Conservation (phyloP, 2,888 invertebrate genomes). For the Arrhopalites spinosus region DNA sequence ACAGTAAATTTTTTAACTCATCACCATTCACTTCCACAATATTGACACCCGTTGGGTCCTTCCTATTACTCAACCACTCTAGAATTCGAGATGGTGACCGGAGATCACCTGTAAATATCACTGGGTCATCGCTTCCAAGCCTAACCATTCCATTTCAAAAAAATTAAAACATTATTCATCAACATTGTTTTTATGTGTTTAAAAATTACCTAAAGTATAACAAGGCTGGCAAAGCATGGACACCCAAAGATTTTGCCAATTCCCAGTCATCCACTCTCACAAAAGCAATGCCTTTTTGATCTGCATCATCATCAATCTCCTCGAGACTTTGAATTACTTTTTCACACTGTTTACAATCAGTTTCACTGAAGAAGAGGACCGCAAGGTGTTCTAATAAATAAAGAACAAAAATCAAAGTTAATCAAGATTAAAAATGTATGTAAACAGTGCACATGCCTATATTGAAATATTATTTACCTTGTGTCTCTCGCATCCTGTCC, state of each 20-base stretch:
- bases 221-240: slow-evolving; percentile 87
- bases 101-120: slow-evolving; percentile 58
- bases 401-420: too few species aligned
- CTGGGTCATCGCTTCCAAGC: slow-evolving; percentile 50
- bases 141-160: slow-evolving; percentile 18
- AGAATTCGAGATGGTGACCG: slow-evolving; percentile 65
- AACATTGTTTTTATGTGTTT: too few species aligned
- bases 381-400: slow-evolving; percentile 91
- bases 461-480: too few species aligned
- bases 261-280: slow-evolving; percentile 88
- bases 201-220: slow-evolving; percentile 78
- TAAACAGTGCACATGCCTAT: too few species aligned
- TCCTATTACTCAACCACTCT: slow-evolving; percentile 88
- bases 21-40: slow-evolving; percentile 87
- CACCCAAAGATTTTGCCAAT: slow-evolving; percentile 84
- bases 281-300: slow-evolving; percentile 82
- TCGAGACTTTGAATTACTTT: slow-evolving; percentile 85
- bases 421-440: too few species aligned
- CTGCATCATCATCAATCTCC: slow-evolving; percentile 92
- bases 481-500: slow-evolving; percentile 82
- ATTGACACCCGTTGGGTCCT: slow-evolving; percentile 87
- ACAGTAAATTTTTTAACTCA: slow-evolving; percentile 72
- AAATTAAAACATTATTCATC: too few species aligned
- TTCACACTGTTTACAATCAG: slow-evolving; percentile 89
- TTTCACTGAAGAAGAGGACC: slow-evolving; percentile 89